These are phyloP conservation scores for Enoplolaimus lenunculus DNA, from an alignment of 2,888 invertebrate genomes.

Conservation along the genomic window DNA sequence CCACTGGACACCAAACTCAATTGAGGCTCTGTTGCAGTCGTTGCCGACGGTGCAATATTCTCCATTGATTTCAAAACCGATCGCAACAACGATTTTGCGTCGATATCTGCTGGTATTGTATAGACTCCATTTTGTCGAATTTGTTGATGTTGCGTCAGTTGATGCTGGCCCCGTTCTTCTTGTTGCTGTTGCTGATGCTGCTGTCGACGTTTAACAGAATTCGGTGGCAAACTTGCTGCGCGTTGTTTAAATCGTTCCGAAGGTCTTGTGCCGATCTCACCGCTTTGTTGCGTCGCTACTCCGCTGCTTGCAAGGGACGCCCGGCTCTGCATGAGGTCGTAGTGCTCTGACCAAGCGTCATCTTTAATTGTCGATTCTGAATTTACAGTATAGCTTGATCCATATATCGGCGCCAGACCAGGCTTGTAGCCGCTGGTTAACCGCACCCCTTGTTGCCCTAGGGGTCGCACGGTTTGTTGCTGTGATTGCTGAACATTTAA, in stretches of 20 bases:
- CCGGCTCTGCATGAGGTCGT: too few relatives aligned
- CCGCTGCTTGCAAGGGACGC: too few relatives aligned
- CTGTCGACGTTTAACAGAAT: not conserved
- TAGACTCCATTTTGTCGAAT: too few relatives aligned
- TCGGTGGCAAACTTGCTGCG: constrained; percentile 2
- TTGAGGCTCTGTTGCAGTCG: too few relatives aligned
- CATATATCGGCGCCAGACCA: too few relatives aligned
- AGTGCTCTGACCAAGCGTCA: not conserved
- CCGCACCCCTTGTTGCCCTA: not conserved
- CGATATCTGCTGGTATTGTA: not conserved
- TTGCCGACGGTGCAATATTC: constrained; percentile 52
- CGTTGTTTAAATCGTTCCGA: constrained; percentile 11
- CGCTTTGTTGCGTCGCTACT: not conserved
- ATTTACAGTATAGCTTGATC: too few relatives aligned
- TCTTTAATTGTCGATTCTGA: not conserved
- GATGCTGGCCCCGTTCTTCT: too few relatives aligned
- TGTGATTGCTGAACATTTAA: constrained; percentile 1
- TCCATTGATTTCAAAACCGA: constrained; percentile 54
- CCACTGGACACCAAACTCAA: too few relatives aligned
- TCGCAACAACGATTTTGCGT: constrained; percentile 50
- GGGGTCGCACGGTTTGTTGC: too few relatives aligned
- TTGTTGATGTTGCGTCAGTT: too few relatives aligned
- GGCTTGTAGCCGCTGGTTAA: not conserved
- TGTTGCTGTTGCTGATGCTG: not conserved
- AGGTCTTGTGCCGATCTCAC: too few relatives aligned